A percentile compares a stretch with the other conserved stretches of the same genome.
Conservation (phyloP, 1,140 invertebrate genomes). For the Aphis craccivora region DNA sequence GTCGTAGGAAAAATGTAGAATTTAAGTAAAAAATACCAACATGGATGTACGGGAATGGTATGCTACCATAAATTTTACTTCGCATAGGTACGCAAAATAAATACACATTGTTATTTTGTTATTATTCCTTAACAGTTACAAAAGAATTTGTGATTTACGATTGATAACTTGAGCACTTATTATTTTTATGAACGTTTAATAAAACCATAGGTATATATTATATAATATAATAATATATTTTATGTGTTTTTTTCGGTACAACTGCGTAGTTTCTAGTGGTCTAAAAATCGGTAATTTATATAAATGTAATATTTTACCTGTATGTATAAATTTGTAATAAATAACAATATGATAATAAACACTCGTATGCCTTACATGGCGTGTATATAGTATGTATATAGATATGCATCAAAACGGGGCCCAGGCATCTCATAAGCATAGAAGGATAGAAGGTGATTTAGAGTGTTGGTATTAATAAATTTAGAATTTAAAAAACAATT, state of each 20-base stretch:
- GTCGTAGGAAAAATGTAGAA: not conserved
- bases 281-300: slow-evolving; percentile 2
- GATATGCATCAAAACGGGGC: no score
- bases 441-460: no score
- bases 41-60: not conserved
- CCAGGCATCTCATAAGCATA: no score
- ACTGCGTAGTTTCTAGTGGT: not conserved
- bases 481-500: no score
- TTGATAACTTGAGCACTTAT: not conserved
- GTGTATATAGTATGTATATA: no score
- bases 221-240: not conserved
- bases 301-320: not conserved
- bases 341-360: not conserved
- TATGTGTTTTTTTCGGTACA: not conserved
- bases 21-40: not conserved
- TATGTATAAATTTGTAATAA: not conserved
- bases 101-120: not conserved
- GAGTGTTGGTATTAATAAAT: no score
- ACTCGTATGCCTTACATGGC: not conserved
- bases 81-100: not conserved
- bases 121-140: not conserved
- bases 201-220: not conserved
- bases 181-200: not conserved
- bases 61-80: not conserved
- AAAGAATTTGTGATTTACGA: not conserved